Base-by-base conservation (phyloP, 2,888 invertebrate species). In the Xylophagus ater region DNA sequence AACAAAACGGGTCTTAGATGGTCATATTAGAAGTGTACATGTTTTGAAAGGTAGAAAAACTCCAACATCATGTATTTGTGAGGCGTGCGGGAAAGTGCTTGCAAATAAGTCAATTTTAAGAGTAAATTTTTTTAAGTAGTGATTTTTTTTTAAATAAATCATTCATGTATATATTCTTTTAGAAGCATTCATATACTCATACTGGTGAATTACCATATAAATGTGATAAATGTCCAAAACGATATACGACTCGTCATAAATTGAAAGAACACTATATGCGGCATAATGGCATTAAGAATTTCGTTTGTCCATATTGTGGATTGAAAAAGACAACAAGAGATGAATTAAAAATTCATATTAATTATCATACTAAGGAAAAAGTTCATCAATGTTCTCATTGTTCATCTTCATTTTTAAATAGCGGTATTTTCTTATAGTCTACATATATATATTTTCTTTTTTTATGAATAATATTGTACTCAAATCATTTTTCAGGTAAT, bases 211-310 rank as follows among this genome's bases (percentile, higher is more conserved):
- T 19, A n/a, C 43, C 43, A 10, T 43, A 31, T 34, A n/a, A n/a
- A n/a, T n/a, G n/a, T n/a, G n/a, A n/a, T n/a, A n/a, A n/a, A n/a
- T n/a, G n/a, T n/a, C n/a, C 26, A 6, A 43, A 40, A 20, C 25
- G 25, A 14, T 43, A 34, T 20, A 13, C 25, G 13, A 40, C 40
- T 1, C 37, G 37, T 9, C 34, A 44, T 25, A 46, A 46, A 33
- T 31, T 44, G n/a, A 44, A 39, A 10, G 44, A 44, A 14, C 44
- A 44, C 17, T 37, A 34, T 30, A 20, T 34, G 28, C 35, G 44
- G 7, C 44, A 44, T 12, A 36, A 35, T 3, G 41, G 41, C 10
- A 37, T 41, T 4, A 44, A 44, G 34, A 44, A 44, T 30, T n/a
- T n/a, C n/a, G n/a, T n/a, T n/a, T n/a, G n/a, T n/a, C n/a, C n/a